Percentiles rank a stretch among this genome's conserved stretches.
These are phyloP conservation scores for Chiridota heheva DNA, from an alignment of 35 echinoderm and acorn worm species.

Conservation along the genomic window DNA sequence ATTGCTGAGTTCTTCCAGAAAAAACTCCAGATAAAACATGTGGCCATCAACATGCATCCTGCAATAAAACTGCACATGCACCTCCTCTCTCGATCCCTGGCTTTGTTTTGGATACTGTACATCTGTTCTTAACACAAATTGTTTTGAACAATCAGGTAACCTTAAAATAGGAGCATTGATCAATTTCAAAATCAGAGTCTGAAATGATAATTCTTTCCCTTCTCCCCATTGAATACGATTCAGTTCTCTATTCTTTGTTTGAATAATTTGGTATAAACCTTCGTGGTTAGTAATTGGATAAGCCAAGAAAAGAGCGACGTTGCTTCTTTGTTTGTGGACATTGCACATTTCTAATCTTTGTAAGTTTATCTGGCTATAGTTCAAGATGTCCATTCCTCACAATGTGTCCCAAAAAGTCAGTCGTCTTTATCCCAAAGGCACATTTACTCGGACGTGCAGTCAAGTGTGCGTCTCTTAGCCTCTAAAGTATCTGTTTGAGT, in stretches of 20 bases:
- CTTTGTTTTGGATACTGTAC: not conserved
- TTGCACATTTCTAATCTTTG: no score
- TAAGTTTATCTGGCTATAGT: no score
- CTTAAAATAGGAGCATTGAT: conserved; percentile 6
- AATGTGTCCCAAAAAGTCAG: no score
- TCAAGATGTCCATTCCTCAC: not conserved
- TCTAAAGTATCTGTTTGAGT: no score
- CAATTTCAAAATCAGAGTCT: conserved; percentile 15
- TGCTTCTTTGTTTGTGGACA: conserved; percentile 37
- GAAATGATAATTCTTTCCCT: no score
- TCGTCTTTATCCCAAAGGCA: no score
- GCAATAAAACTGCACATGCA: not conserved
- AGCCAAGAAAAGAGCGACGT: not conserved
- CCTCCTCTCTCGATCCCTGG: not conserved
- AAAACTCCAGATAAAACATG: not conserved
- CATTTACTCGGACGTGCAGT: conserved; percentile 8
- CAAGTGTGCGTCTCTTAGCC: conserved; percentile 22
- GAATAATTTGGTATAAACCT: conserved; percentile 52
- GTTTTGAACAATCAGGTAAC: no score
- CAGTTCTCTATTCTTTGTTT: conserved; percentile 2
- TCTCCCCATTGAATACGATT: conserved; percentile 33
- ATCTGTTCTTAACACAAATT: conserved; percentile 20
- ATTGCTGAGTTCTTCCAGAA: not conserved
- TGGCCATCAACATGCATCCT: not conserved
- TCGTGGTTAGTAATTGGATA: conserved; percentile 5